These are phyloP conservation scores for Alectura lathami DNA, from an alignment of 2,113 vertebrate genomes.

Conservation along the genomic window DNA sequence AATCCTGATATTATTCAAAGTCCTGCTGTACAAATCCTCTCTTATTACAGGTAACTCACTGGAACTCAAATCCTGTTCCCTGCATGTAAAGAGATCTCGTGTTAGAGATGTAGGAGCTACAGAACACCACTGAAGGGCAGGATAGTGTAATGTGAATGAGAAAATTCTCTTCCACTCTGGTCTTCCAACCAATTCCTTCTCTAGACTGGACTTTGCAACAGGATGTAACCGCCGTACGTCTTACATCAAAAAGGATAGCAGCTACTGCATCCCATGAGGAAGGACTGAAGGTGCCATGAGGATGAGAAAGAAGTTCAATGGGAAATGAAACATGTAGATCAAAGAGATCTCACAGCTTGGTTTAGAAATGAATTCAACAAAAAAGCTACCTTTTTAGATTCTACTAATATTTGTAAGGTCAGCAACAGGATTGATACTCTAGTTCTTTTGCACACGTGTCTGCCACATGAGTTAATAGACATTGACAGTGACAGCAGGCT, in stretches of 20 bases:
- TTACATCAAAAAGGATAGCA: background rate
- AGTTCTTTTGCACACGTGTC: background rate
- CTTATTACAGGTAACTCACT: background rate
- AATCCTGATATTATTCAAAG: background rate
- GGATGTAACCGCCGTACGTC: background rate
- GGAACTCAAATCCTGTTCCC: background rate
- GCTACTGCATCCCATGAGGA: background rate
- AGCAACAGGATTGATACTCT: background rate
- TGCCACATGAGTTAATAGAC: background rate
- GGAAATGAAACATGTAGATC: background rate
- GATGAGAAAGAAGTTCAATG: background rate
- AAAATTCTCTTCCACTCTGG: background rate
- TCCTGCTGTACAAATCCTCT: background rate
- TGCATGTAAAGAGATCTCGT: background rate
- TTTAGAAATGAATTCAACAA: background rate
- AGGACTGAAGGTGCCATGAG: background rate
- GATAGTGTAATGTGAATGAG: background rate
- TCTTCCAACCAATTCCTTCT: background rate
- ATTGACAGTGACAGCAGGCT: accelerated
- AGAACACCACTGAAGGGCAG: background rate
- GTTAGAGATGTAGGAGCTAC: background rate
- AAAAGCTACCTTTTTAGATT: background rate
- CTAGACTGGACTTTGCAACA: background rate
- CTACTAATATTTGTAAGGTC: accelerated
- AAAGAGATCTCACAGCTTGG: background rate